These are phyloP conservation scores for Crematogaster levior DNA, from an alignment of 2,888 invertebrate species.

Conservation along the genomic window DNA sequence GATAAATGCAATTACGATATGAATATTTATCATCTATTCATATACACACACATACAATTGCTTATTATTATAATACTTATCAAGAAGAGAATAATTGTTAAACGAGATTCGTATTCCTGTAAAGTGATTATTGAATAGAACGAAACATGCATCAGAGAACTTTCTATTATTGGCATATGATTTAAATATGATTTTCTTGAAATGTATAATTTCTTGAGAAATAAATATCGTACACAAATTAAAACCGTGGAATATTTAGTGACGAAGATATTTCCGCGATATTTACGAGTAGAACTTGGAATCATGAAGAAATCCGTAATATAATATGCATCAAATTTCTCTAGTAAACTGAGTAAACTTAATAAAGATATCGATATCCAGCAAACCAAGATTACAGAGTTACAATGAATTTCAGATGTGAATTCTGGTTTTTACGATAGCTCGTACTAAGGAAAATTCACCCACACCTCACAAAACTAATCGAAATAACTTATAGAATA, in stretches of 20 bases:
- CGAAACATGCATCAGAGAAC: neutral
- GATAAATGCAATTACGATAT: neutral
- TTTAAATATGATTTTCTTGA: neutral
- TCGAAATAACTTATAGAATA: slow-evolving; percentile 1
- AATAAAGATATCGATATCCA: neutral
- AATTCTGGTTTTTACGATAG: neutral
- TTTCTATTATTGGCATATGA: neutral
- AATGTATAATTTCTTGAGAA: neutral
- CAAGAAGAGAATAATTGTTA: neutral
- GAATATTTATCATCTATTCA: neutral
- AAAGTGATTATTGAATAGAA: neutral
- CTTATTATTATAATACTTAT: neutral
- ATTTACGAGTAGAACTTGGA: neutral
- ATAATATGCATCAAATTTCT: slow-evolving; percentile 6
- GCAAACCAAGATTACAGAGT: neutral
- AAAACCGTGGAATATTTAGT: neutral
- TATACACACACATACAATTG: neutral
- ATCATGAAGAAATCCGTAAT: slow-evolving; percentile 1
- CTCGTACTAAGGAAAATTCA: neutral
- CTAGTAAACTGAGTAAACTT: neutral
- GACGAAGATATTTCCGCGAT: neutral
- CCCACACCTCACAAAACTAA: slow-evolving; percentile 22
- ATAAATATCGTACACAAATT: neutral
- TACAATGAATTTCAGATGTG: neutral
- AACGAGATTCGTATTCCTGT: neutral